Conservation (phyloP, 2,888 invertebrate species). For the Tridacna crocea region DNA sequence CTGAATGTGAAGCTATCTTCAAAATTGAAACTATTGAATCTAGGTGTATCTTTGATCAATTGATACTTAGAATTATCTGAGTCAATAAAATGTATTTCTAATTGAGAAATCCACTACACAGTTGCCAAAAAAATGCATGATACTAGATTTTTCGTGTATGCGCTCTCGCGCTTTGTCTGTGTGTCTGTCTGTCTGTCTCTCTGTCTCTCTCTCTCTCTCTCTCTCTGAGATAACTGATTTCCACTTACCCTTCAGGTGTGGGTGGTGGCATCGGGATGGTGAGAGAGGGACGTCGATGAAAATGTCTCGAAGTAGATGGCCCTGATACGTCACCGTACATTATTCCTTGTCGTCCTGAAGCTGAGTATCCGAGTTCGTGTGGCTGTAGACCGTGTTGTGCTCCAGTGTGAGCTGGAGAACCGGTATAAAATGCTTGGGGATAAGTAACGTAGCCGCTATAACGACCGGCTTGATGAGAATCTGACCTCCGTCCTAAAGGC, state of each 20-base stretch:
- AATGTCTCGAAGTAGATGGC: conserved; percentile 67
- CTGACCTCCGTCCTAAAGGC: conserved; percentile 35
- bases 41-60: too few species aligned
- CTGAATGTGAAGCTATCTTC: too few species aligned
- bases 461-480: conserved; percentile 33
- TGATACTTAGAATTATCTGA: too few species aligned
- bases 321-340: conserved; percentile 69
- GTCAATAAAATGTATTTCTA: too few species aligned
- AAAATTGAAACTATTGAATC: too few species aligned
- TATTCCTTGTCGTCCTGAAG: conserved; percentile 53
- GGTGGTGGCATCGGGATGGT: conserved; percentile 76
- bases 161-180: too few species aligned
- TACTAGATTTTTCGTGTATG: too few species aligned
- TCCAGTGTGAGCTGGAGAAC: conserved; percentile 44
- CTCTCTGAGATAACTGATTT: too few species aligned
- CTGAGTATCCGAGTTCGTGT: conserved; percentile 61
- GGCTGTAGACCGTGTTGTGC: conserved; percentile 59
- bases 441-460: conserved; percentile 42
- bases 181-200: too few species aligned
- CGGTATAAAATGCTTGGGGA: conserved; percentile 44
- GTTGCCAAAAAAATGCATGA: too few species aligned
- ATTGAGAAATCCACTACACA: too few species aligned
- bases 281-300: conserved; percentile 73
- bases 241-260: conserved; percentile 75
- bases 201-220: too few species aligned